phyloP scores from a whole-genome alignment of 2,113 vertebrate species.

The Phrynocephalus versicolor region DNA sequence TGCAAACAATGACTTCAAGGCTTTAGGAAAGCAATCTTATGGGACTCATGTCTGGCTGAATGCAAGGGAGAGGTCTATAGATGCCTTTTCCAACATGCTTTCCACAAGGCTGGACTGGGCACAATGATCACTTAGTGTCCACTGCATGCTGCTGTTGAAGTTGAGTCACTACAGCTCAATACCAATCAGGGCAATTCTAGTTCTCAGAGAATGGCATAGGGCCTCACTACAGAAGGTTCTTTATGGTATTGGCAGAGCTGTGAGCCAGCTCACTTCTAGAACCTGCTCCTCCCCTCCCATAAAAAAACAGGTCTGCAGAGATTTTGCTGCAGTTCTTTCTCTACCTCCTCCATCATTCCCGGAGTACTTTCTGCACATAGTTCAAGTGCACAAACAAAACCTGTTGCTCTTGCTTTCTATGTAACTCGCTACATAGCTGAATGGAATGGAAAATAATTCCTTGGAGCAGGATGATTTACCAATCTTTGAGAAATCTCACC shows the following conservation, averaged over 20 bases:
- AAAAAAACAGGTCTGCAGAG: neutral
- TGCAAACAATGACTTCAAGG: neutral
- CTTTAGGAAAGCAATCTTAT: neutral
- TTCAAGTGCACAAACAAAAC: neutral
- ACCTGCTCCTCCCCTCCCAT: accelerated
- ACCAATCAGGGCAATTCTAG: neutral
- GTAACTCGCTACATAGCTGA: neutral
- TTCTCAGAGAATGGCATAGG: neutral
- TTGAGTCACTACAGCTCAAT: neutral
- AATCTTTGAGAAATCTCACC: neutral
- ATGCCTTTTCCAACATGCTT: neutral
- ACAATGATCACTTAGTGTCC: neutral
- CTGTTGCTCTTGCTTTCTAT: neutral
- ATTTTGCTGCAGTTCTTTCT: neutral
- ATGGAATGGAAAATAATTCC: neutral
- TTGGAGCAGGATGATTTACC: neutral
- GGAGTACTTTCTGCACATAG: neutral
- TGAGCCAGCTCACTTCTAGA: neutral
- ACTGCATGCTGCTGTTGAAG: neutral
- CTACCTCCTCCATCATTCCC: neutral
- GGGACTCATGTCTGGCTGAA: neutral
- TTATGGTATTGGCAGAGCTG: neutral
- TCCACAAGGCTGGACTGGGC: neutral
- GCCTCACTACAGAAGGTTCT: no score
- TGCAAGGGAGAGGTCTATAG: neutral